These are phyloP conservation scores for Spicauda simplicius DNA, from an alignment of 2,888 invertebrate species.

Conservation along the genomic window DNA sequence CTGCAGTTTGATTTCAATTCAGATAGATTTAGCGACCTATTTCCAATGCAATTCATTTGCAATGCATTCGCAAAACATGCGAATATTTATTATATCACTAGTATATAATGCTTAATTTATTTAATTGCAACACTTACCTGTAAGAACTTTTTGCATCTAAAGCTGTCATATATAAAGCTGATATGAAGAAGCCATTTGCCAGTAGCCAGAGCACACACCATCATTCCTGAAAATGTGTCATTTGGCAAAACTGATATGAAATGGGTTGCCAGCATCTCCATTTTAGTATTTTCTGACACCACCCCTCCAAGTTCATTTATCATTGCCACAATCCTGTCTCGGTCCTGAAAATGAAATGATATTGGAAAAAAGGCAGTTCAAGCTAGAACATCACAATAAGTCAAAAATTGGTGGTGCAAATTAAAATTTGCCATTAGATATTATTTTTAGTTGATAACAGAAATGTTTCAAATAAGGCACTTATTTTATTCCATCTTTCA, in stretches of 20 bases:
- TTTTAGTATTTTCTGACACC: conserved; percentile 78
- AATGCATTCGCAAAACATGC: no score
- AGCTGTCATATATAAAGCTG: conserved; percentile 76
- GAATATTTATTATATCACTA: no score
- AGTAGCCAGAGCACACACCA: conserved; percentile 77
- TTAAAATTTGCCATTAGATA: no score
- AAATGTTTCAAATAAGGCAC: no score
- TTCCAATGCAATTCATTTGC: no score
- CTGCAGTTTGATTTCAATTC: no score
- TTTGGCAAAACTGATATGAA: conserved; percentile 72
- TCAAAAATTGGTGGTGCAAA: no score
- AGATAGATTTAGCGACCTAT: no score
- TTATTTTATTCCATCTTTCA: no score
- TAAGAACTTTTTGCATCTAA: conserved; percentile 74
- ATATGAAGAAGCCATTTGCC: conserved; percentile 77
- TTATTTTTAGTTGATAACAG: no score
- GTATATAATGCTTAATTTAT: no score
- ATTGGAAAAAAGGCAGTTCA: not conserved
- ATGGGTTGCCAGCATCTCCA: conserved; percentile 81
- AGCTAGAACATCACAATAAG: no score
- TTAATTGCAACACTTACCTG: conserved; percentile 53
- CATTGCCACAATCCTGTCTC: conserved; percentile 72
- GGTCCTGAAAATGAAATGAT: conserved; percentile 58
- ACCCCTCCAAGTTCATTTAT: conserved; percentile 76
- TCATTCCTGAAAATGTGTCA: conserved; percentile 78